Base-by-base conservation (phyloP, 35 echinoderm and acorn worm species). In the Lytechinus pictus region DNA sequence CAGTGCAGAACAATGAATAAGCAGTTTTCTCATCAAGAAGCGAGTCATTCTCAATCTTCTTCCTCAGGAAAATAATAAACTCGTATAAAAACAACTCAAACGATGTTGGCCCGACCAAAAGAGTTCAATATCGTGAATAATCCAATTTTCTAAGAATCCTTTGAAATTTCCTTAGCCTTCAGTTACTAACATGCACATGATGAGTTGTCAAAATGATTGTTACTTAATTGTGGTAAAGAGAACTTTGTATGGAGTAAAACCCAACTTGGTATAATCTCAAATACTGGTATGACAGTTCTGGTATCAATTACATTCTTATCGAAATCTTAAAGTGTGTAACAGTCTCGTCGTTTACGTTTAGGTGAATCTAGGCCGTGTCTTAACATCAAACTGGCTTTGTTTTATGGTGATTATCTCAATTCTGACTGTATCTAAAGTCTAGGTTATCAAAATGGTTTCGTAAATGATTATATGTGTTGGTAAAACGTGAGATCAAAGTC, bases 381-480 rank as follows among this genome's bases (percentile, higher is more conserved):
- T 44, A 2, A 44, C 8, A 79, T 16, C 19, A 24, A 79, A 16
- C 66, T 79, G 66, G 2, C 24, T 79, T 7, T 7, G 19, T 79
- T 24, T 7, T n/a, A 79, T 24, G n/a, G 33, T 16, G 8, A 79
- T 79, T 3, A 5, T 24, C 66, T 16, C 6, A 24, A 24, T 79
- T 79, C 19, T 24, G 66, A 8, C 66, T 79, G 66, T 79, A 79
- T 79, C 21, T 79, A 79, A 79, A 79, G 66, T 79, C 66, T 79
- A 79, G 19, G 1, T 24, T 4, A 79, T 79, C 66, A 5, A n/a
- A 19, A 79, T 79, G 19, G 19, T 79, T 79, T 79, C 66, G 66
- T 79, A 79, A 79, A 79, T 79, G 66, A 79, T 79, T 79, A 79
- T 79, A 79, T 79, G 66, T 24, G 66, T 79, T 79, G 66, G 12